Percentiles rank a stretch among this genome's conserved stretches.
Conservation (phyloP, 2,113 vertebrate species). For the Antennarius striatus region DNA sequence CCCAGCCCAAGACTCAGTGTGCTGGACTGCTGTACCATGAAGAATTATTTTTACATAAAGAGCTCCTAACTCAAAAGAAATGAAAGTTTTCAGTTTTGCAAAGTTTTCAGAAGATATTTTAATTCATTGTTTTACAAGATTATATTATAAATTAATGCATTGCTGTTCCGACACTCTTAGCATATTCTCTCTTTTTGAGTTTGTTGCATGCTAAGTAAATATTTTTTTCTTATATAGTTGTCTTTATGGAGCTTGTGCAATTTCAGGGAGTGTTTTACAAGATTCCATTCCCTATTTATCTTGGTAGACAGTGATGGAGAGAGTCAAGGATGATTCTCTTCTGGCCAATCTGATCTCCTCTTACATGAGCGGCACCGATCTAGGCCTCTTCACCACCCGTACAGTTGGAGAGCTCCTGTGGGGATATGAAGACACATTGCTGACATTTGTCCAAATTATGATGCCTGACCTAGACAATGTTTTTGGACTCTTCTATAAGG, state of each 20-base stretch:
- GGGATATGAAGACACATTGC: constrained; percentile 89
- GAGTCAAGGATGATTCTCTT: accelerated
- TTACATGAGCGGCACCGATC: constrained; percentile 67
- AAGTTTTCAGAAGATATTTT: no score
- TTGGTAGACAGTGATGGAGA: constrained; percentile 85
- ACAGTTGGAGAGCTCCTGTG: constrained; percentile 86
- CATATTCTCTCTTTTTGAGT: no score
- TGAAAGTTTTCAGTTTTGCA: no score
- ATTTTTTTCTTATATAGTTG: not conserved
- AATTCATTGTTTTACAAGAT: not conserved
- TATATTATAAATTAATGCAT: not conserved
- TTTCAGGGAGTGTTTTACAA: not conserved
- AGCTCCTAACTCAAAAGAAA: no score
- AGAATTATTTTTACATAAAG: no score
- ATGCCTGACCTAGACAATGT: constrained; percentile 65
- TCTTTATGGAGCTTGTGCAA: not conserved
- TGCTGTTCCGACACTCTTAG: not conserved
- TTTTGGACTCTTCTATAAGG: constrained; percentile 92
- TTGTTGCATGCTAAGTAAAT: not conserved
- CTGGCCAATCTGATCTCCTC: constrained; percentile 29
- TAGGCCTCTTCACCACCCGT: constrained; percentile 82
- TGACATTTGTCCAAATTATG: constrained; percentile 69
- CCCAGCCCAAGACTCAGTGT: no score
- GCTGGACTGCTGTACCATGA: no score
- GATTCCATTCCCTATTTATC: not conserved